A percentile compares a stretch with the other conserved stretches of the same genome.
These are phyloP conservation scores for Candidula unifasciata DNA, from an alignment of 2,888 invertebrate species.

Conservation along the genomic window DNA sequence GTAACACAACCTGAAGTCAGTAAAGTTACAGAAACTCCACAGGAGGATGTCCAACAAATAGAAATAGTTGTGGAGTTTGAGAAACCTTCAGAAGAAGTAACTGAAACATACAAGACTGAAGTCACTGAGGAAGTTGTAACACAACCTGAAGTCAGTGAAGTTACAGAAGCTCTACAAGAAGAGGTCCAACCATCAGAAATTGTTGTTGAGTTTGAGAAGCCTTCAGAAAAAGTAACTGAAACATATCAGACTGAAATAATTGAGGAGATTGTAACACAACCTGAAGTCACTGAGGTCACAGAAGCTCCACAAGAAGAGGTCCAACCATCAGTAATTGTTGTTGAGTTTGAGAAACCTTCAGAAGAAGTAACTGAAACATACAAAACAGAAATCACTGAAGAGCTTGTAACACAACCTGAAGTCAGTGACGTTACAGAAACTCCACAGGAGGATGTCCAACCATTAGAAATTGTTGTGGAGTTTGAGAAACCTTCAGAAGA, in stretches of 20 bases:
- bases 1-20: conserved; percentile 52
- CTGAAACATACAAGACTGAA: conserved; percentile 53
- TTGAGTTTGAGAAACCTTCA: conserved; percentile 53
- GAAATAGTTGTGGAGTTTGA: conserved; percentile 49
- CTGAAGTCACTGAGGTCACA: conserved; percentile 49
- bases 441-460: conserved; percentile 45
- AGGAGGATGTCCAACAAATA: conserved; percentile 51
- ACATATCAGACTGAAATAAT: conserved; percentile 49
- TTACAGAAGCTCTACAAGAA: conserved; percentile 51
- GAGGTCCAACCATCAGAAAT: conserved; percentile 54
- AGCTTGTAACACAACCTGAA: conserved; percentile 53
- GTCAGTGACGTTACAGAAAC: conserved; percentile 50
- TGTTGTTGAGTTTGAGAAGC: conserved; percentile 47
- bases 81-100: conserved; percentile 44
- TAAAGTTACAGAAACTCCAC: conserved; percentile 39
- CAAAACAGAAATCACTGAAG: conserved; percentile 56
- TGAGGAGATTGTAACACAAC: conserved; percentile 49
- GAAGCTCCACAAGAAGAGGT: conserved; percentile 51
- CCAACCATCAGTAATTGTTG: conserved; percentile 50
- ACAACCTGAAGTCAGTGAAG: conserved; percentile 48
- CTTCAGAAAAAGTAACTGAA: conserved; percentile 50
- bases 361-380: conserved; percentile 57
- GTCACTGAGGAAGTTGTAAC: conserved; percentile 51
- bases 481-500: conserved; percentile 29
- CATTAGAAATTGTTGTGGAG: neutral